Evolutionary conservation across 2,113 vertebrate genomes (phyloP).

Genomic region (Dendropsophus ebraccatus): DNA sequence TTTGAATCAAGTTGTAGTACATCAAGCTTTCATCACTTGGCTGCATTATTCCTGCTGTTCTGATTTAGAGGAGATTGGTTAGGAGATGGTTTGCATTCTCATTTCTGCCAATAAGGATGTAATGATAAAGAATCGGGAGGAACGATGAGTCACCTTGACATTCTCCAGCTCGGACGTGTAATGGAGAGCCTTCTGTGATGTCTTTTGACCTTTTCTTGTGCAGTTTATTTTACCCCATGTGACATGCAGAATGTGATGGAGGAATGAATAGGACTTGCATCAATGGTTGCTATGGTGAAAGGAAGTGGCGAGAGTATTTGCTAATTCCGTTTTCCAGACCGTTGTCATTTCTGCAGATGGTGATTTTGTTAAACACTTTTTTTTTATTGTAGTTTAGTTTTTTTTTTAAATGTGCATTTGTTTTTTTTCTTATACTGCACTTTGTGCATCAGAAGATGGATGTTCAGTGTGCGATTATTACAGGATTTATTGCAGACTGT

Average conservation of each 20-base stretch:
- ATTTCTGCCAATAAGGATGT: constrained; percentile 58
- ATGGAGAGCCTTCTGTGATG: constrained; percentile 66
- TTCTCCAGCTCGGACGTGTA: constrained; percentile 68
- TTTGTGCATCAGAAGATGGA: background rate
- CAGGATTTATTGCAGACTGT: background rate
- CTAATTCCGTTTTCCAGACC: background rate
- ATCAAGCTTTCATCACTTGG: constrained; percentile 9
- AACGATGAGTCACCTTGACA: constrained; percentile 70
- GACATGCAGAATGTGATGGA: constrained; percentile 62
- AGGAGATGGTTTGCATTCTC: constrained; percentile 58
- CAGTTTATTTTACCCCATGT: constrained; percentile 69
- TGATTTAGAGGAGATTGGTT: constrained; percentile 61
- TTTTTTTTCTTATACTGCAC: background rate
- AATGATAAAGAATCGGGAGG: constrained; percentile 67
- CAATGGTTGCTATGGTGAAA: constrained; percentile 71
- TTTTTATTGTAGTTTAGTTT: background rate
- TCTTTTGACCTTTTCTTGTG: constrained; percentile 72
- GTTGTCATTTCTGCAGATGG: background rate
- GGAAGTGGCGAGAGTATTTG: constrained; percentile 58
- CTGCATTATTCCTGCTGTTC: constrained; percentile 50
- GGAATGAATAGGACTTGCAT: constrained; percentile 70
- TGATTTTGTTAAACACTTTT: background rate
- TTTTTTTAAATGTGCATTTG: background rate
- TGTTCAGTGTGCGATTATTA: background rate
- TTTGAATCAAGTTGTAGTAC: background rate